These are phyloP conservation scores for Taeniopygia guttata DNA, from an alignment of 2,797 vertebrate genomes.

Conservation along the genomic window DNA sequence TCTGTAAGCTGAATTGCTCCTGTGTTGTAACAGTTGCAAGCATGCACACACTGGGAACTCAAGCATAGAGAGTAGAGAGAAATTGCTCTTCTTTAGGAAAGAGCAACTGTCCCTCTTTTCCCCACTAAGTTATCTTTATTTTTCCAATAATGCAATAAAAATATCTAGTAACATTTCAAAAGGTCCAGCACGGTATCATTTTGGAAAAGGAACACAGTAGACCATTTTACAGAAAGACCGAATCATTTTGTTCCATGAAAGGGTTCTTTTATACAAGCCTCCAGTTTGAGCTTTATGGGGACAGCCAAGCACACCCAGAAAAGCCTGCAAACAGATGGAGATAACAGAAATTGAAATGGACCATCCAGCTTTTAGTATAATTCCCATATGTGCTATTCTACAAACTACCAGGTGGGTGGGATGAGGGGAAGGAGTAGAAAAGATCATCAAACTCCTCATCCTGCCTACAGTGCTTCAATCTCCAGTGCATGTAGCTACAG, in stretches of 20 bases:
- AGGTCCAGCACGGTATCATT: neutral
- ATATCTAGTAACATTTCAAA: neutral
- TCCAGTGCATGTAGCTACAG: neutral
- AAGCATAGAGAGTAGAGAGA: neutral
- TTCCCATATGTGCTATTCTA: neutral
- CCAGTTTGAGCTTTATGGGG: neutral
- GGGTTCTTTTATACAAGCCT: neutral
- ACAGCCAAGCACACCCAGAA: neutral
- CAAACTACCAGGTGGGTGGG: neutral
- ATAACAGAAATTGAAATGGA: neutral
- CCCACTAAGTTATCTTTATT: neutral
- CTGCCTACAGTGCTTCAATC: neutral
- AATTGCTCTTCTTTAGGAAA: neutral
- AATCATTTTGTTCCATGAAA: neutral
- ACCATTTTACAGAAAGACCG: neutral
- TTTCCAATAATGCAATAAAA: neutral
- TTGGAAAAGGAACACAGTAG: neutral
- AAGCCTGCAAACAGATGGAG: neutral
- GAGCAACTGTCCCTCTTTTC: neutral
- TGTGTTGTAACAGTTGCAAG: neutral
- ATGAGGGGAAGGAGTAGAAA: neutral
- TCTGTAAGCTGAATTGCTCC: neutral
- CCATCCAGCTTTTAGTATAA: neutral
- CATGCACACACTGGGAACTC: neutral
- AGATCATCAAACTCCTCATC: neutral